phyloP scores from a whole-genome alignment of 53 echinoderm and acorn worm species.

The Glandiceps talaboti region DNA sequence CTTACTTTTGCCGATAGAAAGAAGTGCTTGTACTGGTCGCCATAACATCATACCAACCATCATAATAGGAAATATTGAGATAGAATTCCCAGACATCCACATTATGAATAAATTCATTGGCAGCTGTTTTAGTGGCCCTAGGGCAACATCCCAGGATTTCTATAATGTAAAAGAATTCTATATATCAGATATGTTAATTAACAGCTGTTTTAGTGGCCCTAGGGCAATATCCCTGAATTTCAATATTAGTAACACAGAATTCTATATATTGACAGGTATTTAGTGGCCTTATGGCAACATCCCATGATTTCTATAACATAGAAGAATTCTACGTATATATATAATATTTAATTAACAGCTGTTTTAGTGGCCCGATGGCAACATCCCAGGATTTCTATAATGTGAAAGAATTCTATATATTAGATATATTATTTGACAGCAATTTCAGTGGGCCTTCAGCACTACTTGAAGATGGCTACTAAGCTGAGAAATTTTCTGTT shows the following conservation, averaged over 20 bases:
- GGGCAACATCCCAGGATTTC: slow-evolving; percentile 99
- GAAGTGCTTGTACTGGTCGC: slow-evolving; percentile 89
- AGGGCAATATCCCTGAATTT: slow-evolving; percentile 99
- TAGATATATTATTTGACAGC: too few relatives aligned
- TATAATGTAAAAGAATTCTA: slow-evolving; percentile 8
- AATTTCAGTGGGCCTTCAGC: too few relatives aligned
- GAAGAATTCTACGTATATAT: too few relatives aligned
- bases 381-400: slow-evolving; percentile 98
- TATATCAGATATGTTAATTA: too few relatives aligned
- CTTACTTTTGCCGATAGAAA: slow-evolving; percentile 83
- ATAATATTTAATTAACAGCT: slow-evolving; percentile 86
- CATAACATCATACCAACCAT: slow-evolving; percentile 99
- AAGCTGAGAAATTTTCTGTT: too few relatives aligned
- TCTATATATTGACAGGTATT: too few relatives aligned
- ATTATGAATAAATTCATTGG: slow-evolving; percentile 99
- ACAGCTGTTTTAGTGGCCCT: too few relatives aligned
- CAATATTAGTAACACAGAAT: slow-evolving; percentile 18
- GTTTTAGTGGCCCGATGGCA: slow-evolving; percentile 83
- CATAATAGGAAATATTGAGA: slow-evolving; percentile 99
- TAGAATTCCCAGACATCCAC: slow-evolving; percentile 99
- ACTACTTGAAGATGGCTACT: not conserved
- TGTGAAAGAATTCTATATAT: not conserved
- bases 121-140: slow-evolving; percentile 88
- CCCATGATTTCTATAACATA: too few relatives aligned
- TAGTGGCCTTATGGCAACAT: too few relatives aligned